Percentiles rank a stretch among this genome's conserved stretches.
These are phyloP conservation scores for Salvelinus alpinus DNA, from an alignment of 2,113 vertebrate genomes.

Conservation along the genomic window DNA sequence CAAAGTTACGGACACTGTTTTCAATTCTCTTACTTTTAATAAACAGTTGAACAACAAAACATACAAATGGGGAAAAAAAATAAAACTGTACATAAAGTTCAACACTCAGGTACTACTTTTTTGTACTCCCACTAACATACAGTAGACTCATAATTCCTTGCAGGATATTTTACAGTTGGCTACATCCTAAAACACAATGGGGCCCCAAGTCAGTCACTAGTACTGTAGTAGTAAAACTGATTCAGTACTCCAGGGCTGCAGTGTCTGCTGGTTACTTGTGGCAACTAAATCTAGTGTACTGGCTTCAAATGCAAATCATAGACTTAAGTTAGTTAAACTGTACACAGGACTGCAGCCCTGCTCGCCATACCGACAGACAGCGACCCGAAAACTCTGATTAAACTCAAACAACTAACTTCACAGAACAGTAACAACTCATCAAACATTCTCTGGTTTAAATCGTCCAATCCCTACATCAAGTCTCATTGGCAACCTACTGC, in stretches of 20 bases:
- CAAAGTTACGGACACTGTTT: background rate
- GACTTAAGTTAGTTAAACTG: background rate
- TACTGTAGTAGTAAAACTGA: background rate
- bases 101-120: constrained; percentile 25
- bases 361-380: background rate
- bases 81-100: constrained; percentile 28
- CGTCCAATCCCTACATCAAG: background rate
- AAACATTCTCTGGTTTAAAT: constrained; percentile 9
- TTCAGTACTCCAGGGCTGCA: background rate
- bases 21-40: constrained; percentile 27
- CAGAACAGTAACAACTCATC: constrained; percentile 20
- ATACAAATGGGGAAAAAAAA: constrained; percentile 5
- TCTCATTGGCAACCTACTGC: background rate
- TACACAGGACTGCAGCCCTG: constrained; percentile 11
- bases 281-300: constrained; percentile 1
- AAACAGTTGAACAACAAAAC: constrained; percentile 25
- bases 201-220: background rate
- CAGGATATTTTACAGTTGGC: constrained; percentile 8
- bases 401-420: background rate
- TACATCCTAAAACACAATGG: constrained; percentile 1
- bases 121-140: constrained; percentile 10
- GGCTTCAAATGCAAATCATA: background rate
- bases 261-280: background rate
- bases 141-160: constrained; percentile 10
- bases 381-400: constrained; percentile 18